Percentiles rank a stretch among this genome's conserved stretches.
Conservation (phyloP, 2,797 vertebrate genomes). For the Mormyrops boulengeri region DNA sequence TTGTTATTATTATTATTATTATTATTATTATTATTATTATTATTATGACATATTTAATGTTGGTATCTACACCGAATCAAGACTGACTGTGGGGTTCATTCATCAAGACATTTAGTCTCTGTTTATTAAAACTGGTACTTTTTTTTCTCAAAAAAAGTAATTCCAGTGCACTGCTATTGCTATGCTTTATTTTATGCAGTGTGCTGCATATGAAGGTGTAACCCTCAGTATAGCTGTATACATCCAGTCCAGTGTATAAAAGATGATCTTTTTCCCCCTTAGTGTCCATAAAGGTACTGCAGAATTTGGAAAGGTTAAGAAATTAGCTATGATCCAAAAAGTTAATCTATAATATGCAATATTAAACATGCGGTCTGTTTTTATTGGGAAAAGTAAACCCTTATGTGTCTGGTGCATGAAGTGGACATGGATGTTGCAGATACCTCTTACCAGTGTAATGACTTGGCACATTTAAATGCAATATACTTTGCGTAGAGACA, state of each 20-base stretch:
- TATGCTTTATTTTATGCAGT: background rate
- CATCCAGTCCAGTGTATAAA: background rate
- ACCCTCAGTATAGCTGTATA: background rate
- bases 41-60: background rate
- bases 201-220: background rate
- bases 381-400: background rate
- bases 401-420: background rate
- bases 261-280: background rate
- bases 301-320: background rate
- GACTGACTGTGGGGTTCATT: background rate
- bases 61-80: background rate
- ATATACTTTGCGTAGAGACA: background rate
- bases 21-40: background rate
- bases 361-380: background rate
- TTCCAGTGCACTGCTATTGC: background rate
- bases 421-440: background rate
- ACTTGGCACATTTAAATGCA: background rate
- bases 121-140: background rate
- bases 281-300: background rate
- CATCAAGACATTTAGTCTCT: background rate
- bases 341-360: background rate
- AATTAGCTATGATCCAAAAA: background rate
- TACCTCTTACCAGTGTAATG: background rate
- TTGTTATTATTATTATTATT: background rate
- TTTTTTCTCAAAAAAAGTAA: background rate